Conservation (phyloP, 2,888 invertebrate genomes). For the Rhagonycha lutea region DNA sequence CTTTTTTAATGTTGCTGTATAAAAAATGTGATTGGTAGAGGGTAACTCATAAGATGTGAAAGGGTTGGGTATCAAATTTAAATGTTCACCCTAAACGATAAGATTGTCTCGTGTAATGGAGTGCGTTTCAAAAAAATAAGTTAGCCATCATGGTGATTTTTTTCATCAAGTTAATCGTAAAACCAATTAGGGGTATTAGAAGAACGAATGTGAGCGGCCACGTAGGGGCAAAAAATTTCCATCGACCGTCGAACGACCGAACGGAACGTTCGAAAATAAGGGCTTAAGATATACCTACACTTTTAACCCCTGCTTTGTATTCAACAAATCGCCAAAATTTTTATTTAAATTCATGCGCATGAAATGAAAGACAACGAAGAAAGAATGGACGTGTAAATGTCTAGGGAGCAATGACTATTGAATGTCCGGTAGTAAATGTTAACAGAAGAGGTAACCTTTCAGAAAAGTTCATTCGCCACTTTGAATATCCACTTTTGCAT, state of each 20-base stretch:
- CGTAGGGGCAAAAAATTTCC: background rate
- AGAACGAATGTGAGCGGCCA: background rate
- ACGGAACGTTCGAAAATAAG: background rate
- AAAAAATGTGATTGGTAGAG: background rate
- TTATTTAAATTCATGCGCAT: slow-evolving; percentile 31
- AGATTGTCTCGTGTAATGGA: background rate
- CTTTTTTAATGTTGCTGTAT: background rate
- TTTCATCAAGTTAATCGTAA: background rate
- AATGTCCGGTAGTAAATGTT: slow-evolving; percentile 36
- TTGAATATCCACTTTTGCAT: slow-evolving; percentile 30
- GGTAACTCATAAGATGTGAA: background rate
- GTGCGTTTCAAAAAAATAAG: background rate
- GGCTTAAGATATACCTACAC: background rate
- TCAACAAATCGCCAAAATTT: slow-evolving; percentile 17
- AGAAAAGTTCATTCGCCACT: slow-evolving; percentile 34
- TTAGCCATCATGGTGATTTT: background rate
- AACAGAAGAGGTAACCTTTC: slow-evolving; percentile 35
- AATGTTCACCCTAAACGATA: background rate
- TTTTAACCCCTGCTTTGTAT: slow-evolving; percentile 10
- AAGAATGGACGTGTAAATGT: slow-evolving; percentile 27
- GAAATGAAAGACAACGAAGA: slow-evolving; percentile 25
- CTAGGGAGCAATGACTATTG: slow-evolving; percentile 35
- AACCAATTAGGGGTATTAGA: background rate
- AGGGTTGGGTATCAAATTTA: background rate
- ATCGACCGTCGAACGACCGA: background rate